Evolutionary conservation across 2,888 invertebrate species (phyloP).

Genomic region (Aphelenchoides bicaudatus): DNA sequence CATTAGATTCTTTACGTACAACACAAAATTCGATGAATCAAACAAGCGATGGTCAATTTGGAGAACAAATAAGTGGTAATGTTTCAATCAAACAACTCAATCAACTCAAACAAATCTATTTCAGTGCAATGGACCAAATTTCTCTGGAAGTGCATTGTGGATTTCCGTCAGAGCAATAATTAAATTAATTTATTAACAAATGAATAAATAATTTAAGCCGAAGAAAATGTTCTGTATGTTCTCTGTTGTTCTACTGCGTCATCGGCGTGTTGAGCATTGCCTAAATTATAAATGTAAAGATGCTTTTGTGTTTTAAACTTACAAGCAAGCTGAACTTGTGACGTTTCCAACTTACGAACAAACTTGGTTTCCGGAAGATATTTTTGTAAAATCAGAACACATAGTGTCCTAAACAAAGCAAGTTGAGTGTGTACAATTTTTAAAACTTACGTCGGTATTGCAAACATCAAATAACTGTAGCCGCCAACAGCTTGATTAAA

Average conservation of each 20-base stretch:
- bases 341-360: too few relatives aligned
- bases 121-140: constrained; percentile 32
- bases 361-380: constrained; percentile 16
- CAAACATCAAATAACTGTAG: constrained; percentile 52
- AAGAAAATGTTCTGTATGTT: constrained; percentile 21
- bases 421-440: neutral
- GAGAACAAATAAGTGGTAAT: constrained; percentile 35
- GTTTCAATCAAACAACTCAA: too few relatives aligned
- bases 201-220: neutral
- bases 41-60: constrained; percentile 38
- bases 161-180: constrained; percentile 29
- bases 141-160: constrained; percentile 45
- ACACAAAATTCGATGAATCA: constrained; percentile 28
- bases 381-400: constrained; percentile 13
- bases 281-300: too few relatives aligned
- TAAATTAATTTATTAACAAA: neutral
- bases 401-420: constrained; percentile 13
- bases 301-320: too few relatives aligned
- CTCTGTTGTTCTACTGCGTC: neutral
- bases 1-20: constrained; percentile 42
- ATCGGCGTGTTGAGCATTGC: too few relatives aligned
- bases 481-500: constrained; percentile 46
- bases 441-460: constrained; percentile 41
- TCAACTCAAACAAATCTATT: too few relatives aligned
- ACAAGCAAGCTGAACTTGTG: too few relatives aligned